Conservation (phyloP, 2,113 vertebrate genomes). For the Girardinichthys multiradiatus region DNA sequence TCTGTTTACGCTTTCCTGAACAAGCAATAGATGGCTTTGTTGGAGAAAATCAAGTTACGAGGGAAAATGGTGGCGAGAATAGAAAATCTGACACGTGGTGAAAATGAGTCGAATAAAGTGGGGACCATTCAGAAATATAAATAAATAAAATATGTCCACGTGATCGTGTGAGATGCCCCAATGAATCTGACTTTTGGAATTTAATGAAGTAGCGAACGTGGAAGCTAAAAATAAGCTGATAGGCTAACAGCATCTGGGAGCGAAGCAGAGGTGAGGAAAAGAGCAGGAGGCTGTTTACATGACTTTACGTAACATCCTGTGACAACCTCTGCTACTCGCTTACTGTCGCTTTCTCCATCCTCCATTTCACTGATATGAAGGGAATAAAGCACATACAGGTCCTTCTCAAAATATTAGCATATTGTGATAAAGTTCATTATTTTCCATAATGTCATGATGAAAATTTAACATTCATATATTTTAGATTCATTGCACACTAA, state of each 20-base stretch:
- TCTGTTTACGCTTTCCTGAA: slow-evolving; percentile 71
- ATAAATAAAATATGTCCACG: slow-evolving; percentile 63
- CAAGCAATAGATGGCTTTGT: slow-evolving; percentile 63
- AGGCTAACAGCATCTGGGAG: slow-evolving; percentile 26
- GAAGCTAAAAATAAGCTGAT: slow-evolving; percentile 41
- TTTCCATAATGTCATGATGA: no score
- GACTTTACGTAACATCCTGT: slow-evolving; percentile 52
- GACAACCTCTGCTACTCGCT: slow-evolving; percentile 28
- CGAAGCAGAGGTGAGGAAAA: slow-evolving; percentile 21
- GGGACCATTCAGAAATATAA: slow-evolving; percentile 42
- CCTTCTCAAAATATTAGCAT: no score
- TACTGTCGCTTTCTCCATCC: slow-evolving; percentile 49
- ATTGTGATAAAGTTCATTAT: no score
- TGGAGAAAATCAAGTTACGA: slow-evolving; percentile 46
- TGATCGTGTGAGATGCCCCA: slow-evolving; percentile 45
- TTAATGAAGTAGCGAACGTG: slow-evolving; percentile 51
- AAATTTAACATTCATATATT: no score
- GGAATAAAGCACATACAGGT: neutral
- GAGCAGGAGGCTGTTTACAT: slow-evolving; percentile 50
- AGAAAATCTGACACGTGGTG: slow-evolving; percentile 6
- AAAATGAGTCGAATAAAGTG: slow-evolving; percentile 57
- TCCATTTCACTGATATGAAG: slow-evolving; percentile 11
- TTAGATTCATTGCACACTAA: no score
- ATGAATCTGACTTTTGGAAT: slow-evolving; percentile 36
- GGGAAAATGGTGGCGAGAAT: neutral